Percentiles rank a stretch among this genome's conserved stretches.
Evolutionary conservation across 2,113 vertebrate genomes (phyloP).

Genomic region (Chaenogobius annularis): DNA sequence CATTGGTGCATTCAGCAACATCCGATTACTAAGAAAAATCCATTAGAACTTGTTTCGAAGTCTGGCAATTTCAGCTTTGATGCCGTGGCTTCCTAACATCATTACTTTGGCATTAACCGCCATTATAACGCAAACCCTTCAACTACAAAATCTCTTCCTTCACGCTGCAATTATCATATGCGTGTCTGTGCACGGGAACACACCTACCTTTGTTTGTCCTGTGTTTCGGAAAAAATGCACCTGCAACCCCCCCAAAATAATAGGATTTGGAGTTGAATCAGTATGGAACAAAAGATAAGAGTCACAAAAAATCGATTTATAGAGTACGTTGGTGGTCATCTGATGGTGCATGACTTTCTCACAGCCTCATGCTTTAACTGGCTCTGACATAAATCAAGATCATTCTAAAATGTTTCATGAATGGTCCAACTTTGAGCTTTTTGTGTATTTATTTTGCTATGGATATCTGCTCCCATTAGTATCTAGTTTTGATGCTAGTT

Average conservation of each 20-base stretch:
- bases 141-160: conserved; percentile 35
- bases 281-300: not conserved
- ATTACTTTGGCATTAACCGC: conserved; percentile 58
- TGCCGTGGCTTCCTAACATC: conserved; percentile 25
- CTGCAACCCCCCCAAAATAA: conserved; percentile 4
- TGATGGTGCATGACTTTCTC: too few species aligned
- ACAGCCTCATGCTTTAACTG: too few species aligned
- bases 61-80: conserved; percentile 25
- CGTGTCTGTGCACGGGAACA: conserved; percentile 57
- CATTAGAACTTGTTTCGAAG: conserved; percentile 26
- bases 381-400: too few species aligned
- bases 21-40: not conserved
- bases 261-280: not conserved
- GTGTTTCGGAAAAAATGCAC: conserved; percentile 4
- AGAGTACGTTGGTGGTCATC: too few species aligned
- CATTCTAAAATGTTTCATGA: not conserved
- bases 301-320: too few species aligned
- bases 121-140: conserved; percentile 29
- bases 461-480: too few species aligned
- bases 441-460: not conserved
- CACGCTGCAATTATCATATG: conserved; percentile 50
- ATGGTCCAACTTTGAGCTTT: not conserved
- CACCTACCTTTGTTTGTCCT: conserved; percentile 47
- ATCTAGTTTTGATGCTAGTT: not conserved
- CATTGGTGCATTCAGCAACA: not conserved